Evolutionary conservation across 2,113 vertebrate genomes (phyloP).

Genomic region (Pseudorasbora parva): DNA sequence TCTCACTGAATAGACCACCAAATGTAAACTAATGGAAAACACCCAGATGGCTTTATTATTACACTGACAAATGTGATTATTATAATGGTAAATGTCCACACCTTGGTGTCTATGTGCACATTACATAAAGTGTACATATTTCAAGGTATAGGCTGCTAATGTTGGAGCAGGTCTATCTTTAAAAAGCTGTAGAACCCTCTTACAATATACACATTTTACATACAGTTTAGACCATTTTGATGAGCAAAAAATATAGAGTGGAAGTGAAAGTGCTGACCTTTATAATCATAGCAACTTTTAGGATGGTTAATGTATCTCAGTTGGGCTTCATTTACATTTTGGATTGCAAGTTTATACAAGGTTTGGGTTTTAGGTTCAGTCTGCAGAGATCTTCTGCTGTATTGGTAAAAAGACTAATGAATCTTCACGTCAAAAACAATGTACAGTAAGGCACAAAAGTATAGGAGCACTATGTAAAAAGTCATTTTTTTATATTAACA

Average conservation of each 20-base stretch:
- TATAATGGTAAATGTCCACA: no score
- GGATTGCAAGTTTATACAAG: neutral
- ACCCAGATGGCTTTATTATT: neutral
- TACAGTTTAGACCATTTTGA: neutral
- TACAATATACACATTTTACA: neutral
- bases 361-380: neutral
- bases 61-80: no score
- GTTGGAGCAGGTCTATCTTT: neutral
- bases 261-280: neutral
- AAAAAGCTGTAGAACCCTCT: neutral
- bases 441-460: neutral
- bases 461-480: neutral
- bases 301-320: neutral
- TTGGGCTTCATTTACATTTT: neutral
- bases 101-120: no score
- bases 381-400: neutral
- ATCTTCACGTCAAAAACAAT: neutral
- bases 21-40: neutral
- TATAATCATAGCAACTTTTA: conserved; percentile 4
- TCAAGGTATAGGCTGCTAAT: neutral
- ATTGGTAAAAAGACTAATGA: no score
- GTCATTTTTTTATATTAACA: no score
- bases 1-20: neutral
- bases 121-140: neutral
- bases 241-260: neutral